These are phyloP conservation scores for Drosophila vallismaia DNA, from an alignment of 2,888 invertebrate species.

Conservation along the genomic window DNA sequence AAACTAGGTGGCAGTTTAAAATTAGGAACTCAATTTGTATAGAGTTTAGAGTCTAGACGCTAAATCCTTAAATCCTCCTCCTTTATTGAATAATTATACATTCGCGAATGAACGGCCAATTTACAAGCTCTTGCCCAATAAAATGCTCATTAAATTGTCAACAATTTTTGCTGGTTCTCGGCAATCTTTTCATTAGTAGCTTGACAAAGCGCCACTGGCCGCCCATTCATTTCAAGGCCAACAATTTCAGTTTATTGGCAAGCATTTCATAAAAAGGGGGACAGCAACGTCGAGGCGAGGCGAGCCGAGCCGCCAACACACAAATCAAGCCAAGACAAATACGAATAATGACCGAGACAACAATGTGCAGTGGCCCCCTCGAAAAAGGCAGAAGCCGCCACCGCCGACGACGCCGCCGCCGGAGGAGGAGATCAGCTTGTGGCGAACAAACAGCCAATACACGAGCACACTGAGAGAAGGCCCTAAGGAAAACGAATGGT, in stretches of 20 bases:
- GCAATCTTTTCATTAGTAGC: constrained; percentile 37
- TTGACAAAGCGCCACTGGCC: constrained; percentile 31
- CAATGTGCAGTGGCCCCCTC: constrained; percentile 28
- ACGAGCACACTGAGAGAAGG: not conserved
- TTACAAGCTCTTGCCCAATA: constrained; percentile 28
- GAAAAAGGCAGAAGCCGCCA: constrained; percentile 9
- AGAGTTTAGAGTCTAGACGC: not conserved
- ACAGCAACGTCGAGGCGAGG: not conserved
- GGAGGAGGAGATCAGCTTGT: constrained; percentile 14
- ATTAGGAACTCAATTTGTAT: constrained; percentile 32
- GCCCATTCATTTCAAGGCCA: constrained; percentile 40
- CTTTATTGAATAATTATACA: constrained; percentile 14
- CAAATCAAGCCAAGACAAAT: constrained; percentile 47
- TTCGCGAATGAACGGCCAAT: constrained; percentile 26
- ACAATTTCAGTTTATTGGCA: constrained; percentile 43
- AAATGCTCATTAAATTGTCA: constrained; percentile 44
- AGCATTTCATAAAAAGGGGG: constrained; percentile 35
- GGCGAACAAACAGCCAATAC: constrained; percentile 9
- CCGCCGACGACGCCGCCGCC: not conserved
- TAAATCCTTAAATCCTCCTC: constrained; percentile 12
- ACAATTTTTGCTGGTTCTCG: constrained; percentile 33
- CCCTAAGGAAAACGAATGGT: too few species aligned
- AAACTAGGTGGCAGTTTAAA: constrained; percentile 10
- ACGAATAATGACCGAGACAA: constrained; percentile 39
- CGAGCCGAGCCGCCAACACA: constrained; percentile 24